Conservation (phyloP, 92 coral and sea anemone genomes). For the Epizoanthus fatuus region DNA sequence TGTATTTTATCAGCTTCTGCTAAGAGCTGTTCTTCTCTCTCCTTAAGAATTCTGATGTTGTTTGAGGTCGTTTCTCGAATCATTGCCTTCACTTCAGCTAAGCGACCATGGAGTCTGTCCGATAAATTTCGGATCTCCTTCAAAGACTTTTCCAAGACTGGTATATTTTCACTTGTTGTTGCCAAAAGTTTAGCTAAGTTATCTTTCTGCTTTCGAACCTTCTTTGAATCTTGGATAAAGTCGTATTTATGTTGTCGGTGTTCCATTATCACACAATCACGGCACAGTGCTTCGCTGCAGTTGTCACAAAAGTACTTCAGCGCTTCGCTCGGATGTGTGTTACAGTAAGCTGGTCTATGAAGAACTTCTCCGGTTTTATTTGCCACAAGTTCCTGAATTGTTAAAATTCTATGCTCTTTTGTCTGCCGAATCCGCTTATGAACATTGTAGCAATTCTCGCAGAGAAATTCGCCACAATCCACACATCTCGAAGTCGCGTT, state of each 20-base stretch:
- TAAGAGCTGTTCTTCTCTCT: slow-evolving; percentile 84
- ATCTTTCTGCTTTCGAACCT: slow-evolving; percentile 77
- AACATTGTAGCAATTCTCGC: slow-evolving; percentile 86
- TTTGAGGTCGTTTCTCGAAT: slow-evolving; percentile 76
- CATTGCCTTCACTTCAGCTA: slow-evolving; percentile 82
- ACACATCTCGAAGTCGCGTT: slow-evolving; percentile 88
- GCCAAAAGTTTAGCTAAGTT: slow-evolving; percentile 70
- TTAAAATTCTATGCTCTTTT: slow-evolving; percentile 90
- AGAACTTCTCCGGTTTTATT: slow-evolving; percentile 88
- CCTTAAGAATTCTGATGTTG: slow-evolving; percentile 75
- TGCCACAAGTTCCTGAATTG: slow-evolving; percentile 83
- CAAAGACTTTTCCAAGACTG: slow-evolving; percentile 77
- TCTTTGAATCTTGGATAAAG: slow-evolving; percentile 87
- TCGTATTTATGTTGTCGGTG: slow-evolving; percentile 95
- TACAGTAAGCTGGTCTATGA: slow-evolving; percentile 89
- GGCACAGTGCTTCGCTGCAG: slow-evolving; percentile 90
- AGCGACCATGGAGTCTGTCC: slow-evolving; percentile 81
- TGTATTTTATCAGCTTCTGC: slow-evolving; percentile 81
- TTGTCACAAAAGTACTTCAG: slow-evolving; percentile 91
- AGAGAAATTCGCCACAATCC: slow-evolving; percentile 97
- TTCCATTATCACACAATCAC: slow-evolving; percentile 92
- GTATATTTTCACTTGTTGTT: slow-evolving; percentile 62
- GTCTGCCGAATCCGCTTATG: slow-evolving; percentile 94
- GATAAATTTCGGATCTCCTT: slow-evolving; percentile 73
- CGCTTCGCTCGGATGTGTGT: slow-evolving; percentile 83